Percentiles rank a stretch among this genome's conserved stretches.
These are phyloP conservation scores for Polypedilum vanderplanki DNA, from an alignment of 1,140 invertebrate genomes.

Conservation along the genomic window DNA sequence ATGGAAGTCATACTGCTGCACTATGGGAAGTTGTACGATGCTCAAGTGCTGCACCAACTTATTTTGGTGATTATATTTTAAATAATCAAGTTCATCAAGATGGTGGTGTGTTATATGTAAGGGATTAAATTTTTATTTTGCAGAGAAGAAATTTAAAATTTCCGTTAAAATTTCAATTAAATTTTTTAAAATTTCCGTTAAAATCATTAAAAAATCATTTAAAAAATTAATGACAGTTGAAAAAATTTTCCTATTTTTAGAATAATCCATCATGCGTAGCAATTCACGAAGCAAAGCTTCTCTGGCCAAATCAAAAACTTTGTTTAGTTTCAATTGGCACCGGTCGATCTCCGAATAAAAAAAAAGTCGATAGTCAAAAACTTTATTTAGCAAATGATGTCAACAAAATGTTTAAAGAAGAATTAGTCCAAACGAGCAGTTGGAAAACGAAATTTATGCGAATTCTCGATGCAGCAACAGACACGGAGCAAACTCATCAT, in stretches of 20 bases:
- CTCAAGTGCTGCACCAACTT: slow-evolving; percentile 86
- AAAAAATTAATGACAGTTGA: no score
- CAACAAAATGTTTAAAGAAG: not conserved
- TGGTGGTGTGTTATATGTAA: slow-evolving; percentile 37
- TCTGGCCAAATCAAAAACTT: slow-evolving; percentile 69
- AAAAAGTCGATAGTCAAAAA: slow-evolving; percentile 10
- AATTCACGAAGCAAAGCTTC: slow-evolving; percentile 74
- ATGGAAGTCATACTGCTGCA: slow-evolving; percentile 63
- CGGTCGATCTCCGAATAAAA: slow-evolving; percentile 51
- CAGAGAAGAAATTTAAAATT: not conserved
- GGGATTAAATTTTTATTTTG: slow-evolving; percentile 24
- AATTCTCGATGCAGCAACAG: slow-evolving; percentile 83
- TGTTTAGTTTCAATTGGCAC: slow-evolving; percentile 87
- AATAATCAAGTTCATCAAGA: slow-evolving; percentile 75
- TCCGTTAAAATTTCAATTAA: slow-evolving; percentile 28
- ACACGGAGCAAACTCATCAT: slow-evolving; percentile 54
- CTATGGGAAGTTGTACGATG: slow-evolving; percentile 87
- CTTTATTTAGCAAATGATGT: not conserved
- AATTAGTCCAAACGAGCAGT: slow-evolving; percentile 37
- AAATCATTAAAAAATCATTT: no score
- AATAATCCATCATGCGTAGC: slow-evolving; percentile 90
- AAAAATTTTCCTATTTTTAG: not conserved
- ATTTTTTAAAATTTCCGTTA: not conserved
- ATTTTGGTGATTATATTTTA: slow-evolving; percentile 80
- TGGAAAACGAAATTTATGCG: slow-evolving; percentile 77